Evolutionary conservation across 35 echinoderm and acorn worm species (phyloP), one percentile per base, ranked within the genome.

Genomic region (Apostichopus californicus): DNA sequence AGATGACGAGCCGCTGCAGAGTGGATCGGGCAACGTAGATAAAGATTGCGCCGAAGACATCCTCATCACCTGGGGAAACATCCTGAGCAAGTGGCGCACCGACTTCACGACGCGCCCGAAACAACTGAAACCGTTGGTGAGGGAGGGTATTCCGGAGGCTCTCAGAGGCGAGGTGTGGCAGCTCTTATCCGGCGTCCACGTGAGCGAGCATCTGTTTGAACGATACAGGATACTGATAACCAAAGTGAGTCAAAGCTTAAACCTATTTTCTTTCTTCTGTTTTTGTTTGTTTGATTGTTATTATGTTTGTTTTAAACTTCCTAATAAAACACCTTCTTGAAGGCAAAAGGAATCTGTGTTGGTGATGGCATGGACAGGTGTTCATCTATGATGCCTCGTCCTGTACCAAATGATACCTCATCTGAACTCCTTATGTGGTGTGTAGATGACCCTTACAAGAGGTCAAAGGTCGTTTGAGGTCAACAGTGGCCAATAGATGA

Each of bases 1-100:
- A 96, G 94, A 98, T 56, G 97, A 98, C 92, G 97, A 98, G 61
- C 97, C 97, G 3, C 86, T 98, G 9, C 95, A 96, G 95, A 98
- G 94, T 46, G 97, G 97, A 2, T 98, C 94, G 14, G 94, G 97
- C 26, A 95, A 83, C 73, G 97, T 98, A 6, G 94, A 92, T 81
- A 98, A 98, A 56, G 97, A 98, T 80, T 98, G 97, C 63, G 97
- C 91, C 7, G 97, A 98, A 71, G 92, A 92, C 77, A 96, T 98
- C 72, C 91, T 98, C 2, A 80, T 93, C 13, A 92, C 52, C 54
- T 98, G 96, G 96, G 97, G 97, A 5, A 92, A 93, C 8, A 84
- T 96, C 52, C 93, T 98, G 14, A 91, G 90, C 25, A 98, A 96
- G 80, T 98, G 97, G 97, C 82, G 95, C 6, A 72, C 80, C 15